A percentile compares a stretch with the other conserved stretches of the same genome.
phyloP scores from a whole-genome alignment of 2,797 vertebrate genomes.

The Megalops cyprinoides region DNA sequence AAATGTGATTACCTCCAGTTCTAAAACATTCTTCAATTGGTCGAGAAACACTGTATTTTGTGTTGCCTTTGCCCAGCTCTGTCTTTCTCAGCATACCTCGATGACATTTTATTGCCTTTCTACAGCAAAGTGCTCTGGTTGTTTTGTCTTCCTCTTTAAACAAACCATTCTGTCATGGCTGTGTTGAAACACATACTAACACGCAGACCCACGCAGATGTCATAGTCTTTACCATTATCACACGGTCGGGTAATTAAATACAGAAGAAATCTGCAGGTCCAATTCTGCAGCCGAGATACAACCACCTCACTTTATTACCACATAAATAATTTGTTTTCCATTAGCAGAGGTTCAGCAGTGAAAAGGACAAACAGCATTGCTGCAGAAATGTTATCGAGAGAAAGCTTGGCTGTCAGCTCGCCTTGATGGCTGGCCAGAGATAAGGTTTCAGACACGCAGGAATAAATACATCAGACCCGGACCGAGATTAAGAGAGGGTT shows the following conservation, averaged over 20 bases:
- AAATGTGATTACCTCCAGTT: too few species aligned
- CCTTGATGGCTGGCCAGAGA: neutral
- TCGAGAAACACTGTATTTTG: too few species aligned
- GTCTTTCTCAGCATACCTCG: neutral
- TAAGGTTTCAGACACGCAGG: neutral
- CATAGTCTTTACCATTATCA: neutral
- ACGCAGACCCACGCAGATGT: neutral
- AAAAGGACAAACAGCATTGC: neutral
- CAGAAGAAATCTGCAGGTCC: neutral
- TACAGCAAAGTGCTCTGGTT: neutral
- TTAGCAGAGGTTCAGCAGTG: neutral
- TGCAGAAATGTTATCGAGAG: neutral
- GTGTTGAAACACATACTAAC: too few species aligned
- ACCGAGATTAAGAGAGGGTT: neutral
- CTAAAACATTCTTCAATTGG: too few species aligned
- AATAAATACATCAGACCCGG: neutral
- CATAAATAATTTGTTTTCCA: neutral
- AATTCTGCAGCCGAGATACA: neutral
- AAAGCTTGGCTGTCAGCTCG: neutral
- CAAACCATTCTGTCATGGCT: neutral
- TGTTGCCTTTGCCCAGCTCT: neutral
- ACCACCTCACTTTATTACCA: neutral
- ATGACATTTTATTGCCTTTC: neutral
- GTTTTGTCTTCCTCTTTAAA: neutral
- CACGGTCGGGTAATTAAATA: neutral